phyloP scores from a whole-genome alignment of 1,140 invertebrate genomes.

The Temnothorax longispinosus region DNA sequence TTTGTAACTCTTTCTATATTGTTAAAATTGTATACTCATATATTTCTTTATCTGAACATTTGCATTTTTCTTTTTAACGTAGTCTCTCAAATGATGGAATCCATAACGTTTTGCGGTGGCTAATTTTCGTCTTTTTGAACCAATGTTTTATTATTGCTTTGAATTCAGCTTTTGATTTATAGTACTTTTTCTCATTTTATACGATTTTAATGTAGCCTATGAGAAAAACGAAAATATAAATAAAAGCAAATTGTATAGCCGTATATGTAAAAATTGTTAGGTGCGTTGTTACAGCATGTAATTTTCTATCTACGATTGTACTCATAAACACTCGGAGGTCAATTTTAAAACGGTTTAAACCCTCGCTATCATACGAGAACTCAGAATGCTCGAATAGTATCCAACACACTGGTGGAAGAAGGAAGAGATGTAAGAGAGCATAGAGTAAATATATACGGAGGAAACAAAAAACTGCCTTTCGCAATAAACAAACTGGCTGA shows the following conservation, averaged over 20 bases:
- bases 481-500: constrained; percentile 48
- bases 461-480: not conserved
- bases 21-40: not conserved
- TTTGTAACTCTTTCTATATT: not conserved
- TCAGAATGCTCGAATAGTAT: not conserved
- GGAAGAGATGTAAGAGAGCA: not conserved
- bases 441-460: not conserved
- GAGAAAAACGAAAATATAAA: not conserved
- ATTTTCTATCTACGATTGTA: not conserved
- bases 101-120: not conserved
- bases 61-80: not conserved
- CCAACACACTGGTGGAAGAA: not conserved
- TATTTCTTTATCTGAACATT: not conserved
- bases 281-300: not conserved
- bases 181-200: not conserved
- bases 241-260: not conserved
- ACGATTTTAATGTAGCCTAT: not conserved
- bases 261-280: not conserved
- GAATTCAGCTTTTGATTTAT: not conserved
- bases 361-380: not conserved
- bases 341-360: not conserved
- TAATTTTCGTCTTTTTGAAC: not conserved
- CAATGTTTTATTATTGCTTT: not conserved
- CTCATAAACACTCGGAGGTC: not conserved
- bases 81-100: not conserved